These are phyloP conservation scores for Styela clava DNA, from an alignment of 23 tunicate genomes.

Conservation along the genomic window DNA sequence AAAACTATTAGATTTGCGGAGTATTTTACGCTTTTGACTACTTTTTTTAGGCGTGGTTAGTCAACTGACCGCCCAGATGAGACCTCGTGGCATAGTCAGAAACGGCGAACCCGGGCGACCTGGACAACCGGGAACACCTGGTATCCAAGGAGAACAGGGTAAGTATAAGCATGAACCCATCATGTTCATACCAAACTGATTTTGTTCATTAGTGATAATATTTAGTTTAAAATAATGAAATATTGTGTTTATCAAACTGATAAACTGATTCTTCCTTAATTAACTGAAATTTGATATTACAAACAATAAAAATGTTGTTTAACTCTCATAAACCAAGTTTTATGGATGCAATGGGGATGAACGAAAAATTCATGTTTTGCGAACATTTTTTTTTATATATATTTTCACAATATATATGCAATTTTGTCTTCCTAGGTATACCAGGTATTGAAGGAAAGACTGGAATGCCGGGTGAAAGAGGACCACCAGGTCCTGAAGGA, in stretches of 20 bases:
- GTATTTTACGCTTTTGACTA: no score
- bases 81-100: constrained; percentile 16
- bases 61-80: constrained; percentile 11
- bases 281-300: no score
- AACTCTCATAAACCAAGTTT: no score
- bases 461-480: constrained; percentile 31
- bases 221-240: not conserved
- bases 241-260: no score
- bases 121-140: constrained; percentile 70
- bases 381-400: no score
- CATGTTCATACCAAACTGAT: not conserved
- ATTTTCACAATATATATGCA: no score
- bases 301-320: no score
- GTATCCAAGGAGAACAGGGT: constrained; percentile 67
- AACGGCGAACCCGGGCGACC: constrained; percentile 53
- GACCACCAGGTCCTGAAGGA: constrained; percentile 23
- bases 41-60: constrained; percentile 41
- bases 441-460: constrained; percentile 38
- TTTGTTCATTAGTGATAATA: not conserved
- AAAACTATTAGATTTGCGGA: no score
- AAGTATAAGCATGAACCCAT: not conserved
- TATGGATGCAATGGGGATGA: no score
- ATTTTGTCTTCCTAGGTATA: no score
- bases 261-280: no score
- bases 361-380: no score